Conservation (phyloP, 2,797 vertebrate genomes). For the Geotrypetes seraphini region DNA sequence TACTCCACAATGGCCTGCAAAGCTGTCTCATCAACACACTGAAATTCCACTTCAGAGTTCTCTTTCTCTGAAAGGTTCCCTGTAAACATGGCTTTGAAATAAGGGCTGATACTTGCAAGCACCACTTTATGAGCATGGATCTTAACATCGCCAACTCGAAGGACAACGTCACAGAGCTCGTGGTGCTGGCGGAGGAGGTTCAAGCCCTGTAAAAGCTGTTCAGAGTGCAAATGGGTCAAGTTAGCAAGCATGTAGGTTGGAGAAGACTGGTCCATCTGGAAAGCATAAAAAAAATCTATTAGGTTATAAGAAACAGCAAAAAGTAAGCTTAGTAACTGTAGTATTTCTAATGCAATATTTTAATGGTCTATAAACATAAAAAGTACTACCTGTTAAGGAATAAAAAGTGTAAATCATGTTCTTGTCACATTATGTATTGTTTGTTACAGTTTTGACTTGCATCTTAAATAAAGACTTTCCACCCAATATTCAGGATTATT, state of each 20-base stretch:
- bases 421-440: too few relatives aligned
- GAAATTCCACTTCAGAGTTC: conserved; percentile 92
- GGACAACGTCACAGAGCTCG: conserved; percentile 90
- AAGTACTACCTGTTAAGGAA: too few relatives aligned
- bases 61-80: conserved; percentile 94
- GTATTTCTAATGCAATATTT: too few relatives aligned
- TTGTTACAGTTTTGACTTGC: too few relatives aligned
- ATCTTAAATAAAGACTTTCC: too few relatives aligned
- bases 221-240: conserved; percentile 86
- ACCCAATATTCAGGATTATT: too few relatives aligned
- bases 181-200: conserved; percentile 91
- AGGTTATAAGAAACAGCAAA: too few relatives aligned
- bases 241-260: conserved; percentile 96
- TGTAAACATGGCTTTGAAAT: conserved; percentile 98
- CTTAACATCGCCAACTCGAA: conserved; percentile 91
- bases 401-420: too few relatives aligned
- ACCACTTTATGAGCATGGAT: conserved; percentile 96
- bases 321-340: too few relatives aligned
- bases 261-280: conserved; percentile 91
- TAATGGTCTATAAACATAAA: too few relatives aligned
- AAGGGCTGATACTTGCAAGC: conserved; percentile 93
- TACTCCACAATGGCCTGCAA: conserved; percentile 94
- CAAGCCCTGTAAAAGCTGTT: conserved; percentile 92
- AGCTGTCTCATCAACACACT: conserved; percentile 86
- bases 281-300: conserved; percentile 8